phyloP scores from a whole-genome alignment of 2,888 invertebrate genomes.

The Archips crataeganus region DNA sequence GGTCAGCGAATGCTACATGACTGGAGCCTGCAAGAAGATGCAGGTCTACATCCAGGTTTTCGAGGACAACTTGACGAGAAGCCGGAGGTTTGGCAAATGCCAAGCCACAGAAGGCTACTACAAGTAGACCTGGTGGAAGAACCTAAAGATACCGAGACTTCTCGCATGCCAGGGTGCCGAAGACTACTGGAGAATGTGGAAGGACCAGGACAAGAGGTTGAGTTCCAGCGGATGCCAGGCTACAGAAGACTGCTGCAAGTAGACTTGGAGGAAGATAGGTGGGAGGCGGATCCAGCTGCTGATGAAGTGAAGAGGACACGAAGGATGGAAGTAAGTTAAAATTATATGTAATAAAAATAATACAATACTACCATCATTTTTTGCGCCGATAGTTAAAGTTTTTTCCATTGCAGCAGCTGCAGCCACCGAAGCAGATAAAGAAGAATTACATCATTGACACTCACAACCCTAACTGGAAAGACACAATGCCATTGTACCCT shows the following conservation, averaged over 20 bases:
- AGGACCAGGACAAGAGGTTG: too few species aligned
- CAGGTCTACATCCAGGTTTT: too few species aligned
- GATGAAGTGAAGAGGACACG: constrained; percentile 46
- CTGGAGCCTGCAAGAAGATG: too few species aligned
- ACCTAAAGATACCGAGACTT: neutral
- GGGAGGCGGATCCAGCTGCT: neutral
- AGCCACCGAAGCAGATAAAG: neutral
- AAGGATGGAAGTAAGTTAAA: constrained; percentile 56
- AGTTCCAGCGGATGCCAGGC: neutral
- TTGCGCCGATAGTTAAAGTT: neutral
- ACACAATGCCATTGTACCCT: constrained; percentile 68
- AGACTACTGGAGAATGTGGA: too few species aligned
- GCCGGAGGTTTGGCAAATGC: constrained; percentile 15
- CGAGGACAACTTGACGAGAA: too few species aligned
- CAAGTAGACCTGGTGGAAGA: constrained; percentile 47
- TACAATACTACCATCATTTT: too few species aligned
- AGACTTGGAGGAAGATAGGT: neutral
- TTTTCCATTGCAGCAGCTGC: neutral
- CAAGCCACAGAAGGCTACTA: constrained; percentile 59
- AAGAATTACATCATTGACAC: constrained; percentile 43
- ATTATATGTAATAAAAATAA: too few species aligned
- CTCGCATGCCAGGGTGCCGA: neutral
- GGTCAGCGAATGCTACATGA: constrained; percentile 7
- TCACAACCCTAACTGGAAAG: constrained; percentile 71
- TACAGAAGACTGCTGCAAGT: neutral